Base-by-base conservation (phyloP, 2,888 invertebrate genomes). In the Sclerodermus sp. region DNA sequence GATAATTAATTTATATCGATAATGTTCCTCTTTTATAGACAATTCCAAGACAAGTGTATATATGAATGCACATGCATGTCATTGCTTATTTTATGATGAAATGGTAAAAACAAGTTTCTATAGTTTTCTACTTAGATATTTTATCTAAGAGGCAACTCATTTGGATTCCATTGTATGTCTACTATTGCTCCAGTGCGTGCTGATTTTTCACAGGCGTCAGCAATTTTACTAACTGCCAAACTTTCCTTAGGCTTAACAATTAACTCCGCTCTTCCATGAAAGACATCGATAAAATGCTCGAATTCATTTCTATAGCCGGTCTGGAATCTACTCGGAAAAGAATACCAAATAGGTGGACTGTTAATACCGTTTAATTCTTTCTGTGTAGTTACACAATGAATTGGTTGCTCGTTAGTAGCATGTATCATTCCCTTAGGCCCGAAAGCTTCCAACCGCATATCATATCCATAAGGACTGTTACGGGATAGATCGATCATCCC, bases 391-490 rank as follows among this genome's bases (percentile, higher is more conserved):
- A 82, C 75, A 14, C 80, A 80, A 47, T 79, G 79, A 41, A 79
- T 74, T 0, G 84, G 83, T 45, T 79, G 80, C 62, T 83, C 82
- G 60, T 85, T 85, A 56, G 82, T 81, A 1, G 82, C 82, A 57
- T 79, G 80, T 9, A 86, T 73, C 79, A 80, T 79, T 57, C 85
- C 86, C 63, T 82, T 82, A 14, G 82, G 79, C 39, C 86, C 86
- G 57, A 85, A 85, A 9, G 81, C 84, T 78, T 89, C 88, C 0
- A 87, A 67, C 55, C 88, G 80, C 70, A 87, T 87, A 57, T 88
- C 88, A 62, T 88, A 88, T 1, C 88, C 88, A 63, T 85, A 87
- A 10, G 77, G 76, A 30, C 84, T 82, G 70, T 81, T 83, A 30
- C 88, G 79, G 58, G 85, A 85, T 48, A 85, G 77, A 69, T 89